These are phyloP conservation scores for Aporophyla lueneburgensis DNA, from an alignment of 2,888 invertebrate species.

Conservation along the genomic window DNA sequence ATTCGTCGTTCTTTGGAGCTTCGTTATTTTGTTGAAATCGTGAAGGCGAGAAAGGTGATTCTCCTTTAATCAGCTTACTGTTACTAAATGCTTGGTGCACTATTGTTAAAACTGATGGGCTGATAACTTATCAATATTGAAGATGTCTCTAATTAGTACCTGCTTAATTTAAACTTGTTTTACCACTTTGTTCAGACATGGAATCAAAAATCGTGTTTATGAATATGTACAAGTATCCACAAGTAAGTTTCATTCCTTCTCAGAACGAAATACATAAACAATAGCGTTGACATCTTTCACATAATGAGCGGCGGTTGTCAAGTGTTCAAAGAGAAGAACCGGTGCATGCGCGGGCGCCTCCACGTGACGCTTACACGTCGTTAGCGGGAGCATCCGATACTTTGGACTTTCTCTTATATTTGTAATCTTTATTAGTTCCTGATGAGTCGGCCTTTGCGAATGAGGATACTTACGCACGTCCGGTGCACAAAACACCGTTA, in stretches of 20 bases:
- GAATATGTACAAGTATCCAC: conserved; percentile 13
- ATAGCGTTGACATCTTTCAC: conserved; percentile 11
- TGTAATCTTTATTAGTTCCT: conserved; percentile 43
- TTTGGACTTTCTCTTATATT: conserved; percentile 57
- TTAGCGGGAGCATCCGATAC: conserved; percentile 36
- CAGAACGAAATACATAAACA: conserved; percentile 27
- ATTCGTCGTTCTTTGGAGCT: background rate
- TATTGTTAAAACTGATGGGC: conserved; percentile 1
- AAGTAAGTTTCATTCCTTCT: background rate
- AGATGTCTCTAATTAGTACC: conserved; percentile 1
- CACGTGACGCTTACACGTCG: conserved; percentile 12
- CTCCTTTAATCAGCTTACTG: conserved; percentile 4
- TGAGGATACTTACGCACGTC: background rate
- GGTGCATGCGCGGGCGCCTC: conserved; percentile 23
- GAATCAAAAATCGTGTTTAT: background rate
- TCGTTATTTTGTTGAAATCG: background rate
- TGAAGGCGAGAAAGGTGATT: background rate
- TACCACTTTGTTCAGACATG: background rate
- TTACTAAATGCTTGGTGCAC: conserved; percentile 1
- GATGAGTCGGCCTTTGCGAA: conserved; percentile 16
- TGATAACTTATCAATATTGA: conserved; percentile 25
- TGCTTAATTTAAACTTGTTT: conserved; percentile 22
- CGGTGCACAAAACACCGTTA: background rate
- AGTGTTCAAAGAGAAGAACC: conserved; percentile 25
- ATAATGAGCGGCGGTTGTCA: conserved; percentile 36